These are phyloP conservation scores for Tetraneura akinire DNA, from an alignment of 1,140 invertebrate species.

Conservation along the genomic window DNA sequence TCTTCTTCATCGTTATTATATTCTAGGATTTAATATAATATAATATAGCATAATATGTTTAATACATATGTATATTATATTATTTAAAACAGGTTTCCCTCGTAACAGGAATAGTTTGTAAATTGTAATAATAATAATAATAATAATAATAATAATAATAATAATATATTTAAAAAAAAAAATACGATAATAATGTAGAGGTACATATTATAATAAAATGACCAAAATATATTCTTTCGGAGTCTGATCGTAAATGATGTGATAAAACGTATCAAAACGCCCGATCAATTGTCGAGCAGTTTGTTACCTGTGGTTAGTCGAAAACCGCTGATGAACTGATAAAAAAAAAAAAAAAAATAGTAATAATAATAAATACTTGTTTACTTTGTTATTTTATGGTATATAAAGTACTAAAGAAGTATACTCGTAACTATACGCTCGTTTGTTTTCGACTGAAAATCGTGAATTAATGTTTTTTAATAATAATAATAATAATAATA, in stretches of 20 bases:
- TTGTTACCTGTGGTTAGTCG: not conserved
- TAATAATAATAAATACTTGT: too few species aligned
- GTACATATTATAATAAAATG: not conserved
- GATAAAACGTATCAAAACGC: constrained; percentile 23
- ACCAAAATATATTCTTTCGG: constrained; percentile 26
- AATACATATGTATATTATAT: too few species aligned
- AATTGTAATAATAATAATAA: too few species aligned
- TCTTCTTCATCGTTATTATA: constrained; percentile 5
- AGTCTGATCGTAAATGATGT: constrained; percentile 30
- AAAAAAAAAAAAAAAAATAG: too few species aligned
- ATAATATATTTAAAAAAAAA: not conserved
- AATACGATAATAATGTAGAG: constrained; percentile 8
- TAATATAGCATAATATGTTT: not conserved
- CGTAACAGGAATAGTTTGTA: constrained; percentile 38
- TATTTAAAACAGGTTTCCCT: constrained; percentile 43
- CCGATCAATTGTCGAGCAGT: constrained; percentile 37
- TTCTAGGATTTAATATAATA: constrained; percentile 6
- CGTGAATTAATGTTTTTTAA: not conserved
- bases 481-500: too few species aligned
- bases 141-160: too few species aligned
- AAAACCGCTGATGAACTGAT: constrained; percentile 11
- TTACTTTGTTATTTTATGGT: not conserved
- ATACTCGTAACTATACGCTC: not conserved
- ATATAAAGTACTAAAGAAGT: not conserved
- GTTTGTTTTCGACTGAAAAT: not conserved